phyloP scores from a whole-genome alignment of 1,140 invertebrate species.

The Popillia japonica region DNA sequence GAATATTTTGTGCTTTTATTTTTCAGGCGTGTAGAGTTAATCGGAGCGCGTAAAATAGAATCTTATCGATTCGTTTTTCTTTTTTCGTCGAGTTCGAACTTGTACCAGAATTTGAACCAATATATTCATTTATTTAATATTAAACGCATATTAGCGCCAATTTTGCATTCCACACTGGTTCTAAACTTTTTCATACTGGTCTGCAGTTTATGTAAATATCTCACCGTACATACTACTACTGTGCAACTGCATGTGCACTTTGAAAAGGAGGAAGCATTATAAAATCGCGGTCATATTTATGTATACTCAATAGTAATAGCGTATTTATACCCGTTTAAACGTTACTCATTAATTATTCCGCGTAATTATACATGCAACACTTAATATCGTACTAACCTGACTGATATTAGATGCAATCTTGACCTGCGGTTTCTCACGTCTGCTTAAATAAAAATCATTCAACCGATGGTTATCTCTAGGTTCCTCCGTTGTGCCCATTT shows the following conservation, averaged over 20 bases:
- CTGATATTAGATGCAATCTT: conserved; percentile 65
- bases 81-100: too few species aligned
- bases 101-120: too few species aligned
- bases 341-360: neutral
- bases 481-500: conserved; percentile 62
- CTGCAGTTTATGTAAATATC: neutral
- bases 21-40: too few species aligned
- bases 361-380: neutral
- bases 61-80: too few species aligned
- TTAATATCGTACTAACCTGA: conserved; percentile 62
- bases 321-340: neutral
- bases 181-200: neutral
- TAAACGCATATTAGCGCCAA: neutral
- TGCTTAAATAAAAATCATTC: conserved; percentile 57
- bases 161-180: neutral
- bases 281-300: neutral
- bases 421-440: conserved; percentile 63
- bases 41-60: too few species aligned
- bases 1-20: neutral
- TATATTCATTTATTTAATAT: neutral
- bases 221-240: neutral
- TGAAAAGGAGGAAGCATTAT: neutral
- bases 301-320: too few species aligned
- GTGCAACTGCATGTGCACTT: neutral
- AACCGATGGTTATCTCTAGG: conserved; percentile 61